Conservation (phyloP, 2,797 vertebrate genomes). For the Sorex maritimensis region DNA sequence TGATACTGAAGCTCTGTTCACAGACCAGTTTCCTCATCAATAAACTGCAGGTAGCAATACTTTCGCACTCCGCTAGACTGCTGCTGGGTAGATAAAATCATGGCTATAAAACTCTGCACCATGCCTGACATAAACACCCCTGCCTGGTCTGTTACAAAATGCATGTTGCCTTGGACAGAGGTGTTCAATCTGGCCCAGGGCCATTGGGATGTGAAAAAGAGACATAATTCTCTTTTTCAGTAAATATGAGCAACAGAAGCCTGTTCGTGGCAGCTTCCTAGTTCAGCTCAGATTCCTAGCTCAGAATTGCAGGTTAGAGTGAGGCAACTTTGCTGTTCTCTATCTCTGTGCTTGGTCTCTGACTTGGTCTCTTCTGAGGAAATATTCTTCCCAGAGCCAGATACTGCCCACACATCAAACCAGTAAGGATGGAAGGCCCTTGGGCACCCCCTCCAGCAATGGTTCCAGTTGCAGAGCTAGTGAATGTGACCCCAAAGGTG, state of each 20-base stretch:
- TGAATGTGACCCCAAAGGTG: not conserved
- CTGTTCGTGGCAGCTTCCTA: not conserved
- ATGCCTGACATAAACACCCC: not conserved
- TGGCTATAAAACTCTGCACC: not conserved
- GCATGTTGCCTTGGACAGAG: not conserved
- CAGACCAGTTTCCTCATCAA: not conserved
- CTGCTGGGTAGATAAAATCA: not conserved
- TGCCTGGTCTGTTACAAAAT: not conserved
- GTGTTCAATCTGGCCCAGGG: not conserved
- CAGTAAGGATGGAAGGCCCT: not conserved
- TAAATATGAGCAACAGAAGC: not conserved
- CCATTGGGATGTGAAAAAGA: conserved; percentile 12
- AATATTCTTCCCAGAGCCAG: not conserved
- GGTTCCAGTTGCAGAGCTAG: not conserved
- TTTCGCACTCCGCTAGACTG: not conserved
- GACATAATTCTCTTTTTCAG: not conserved
- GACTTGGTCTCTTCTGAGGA: conserved; percentile 29
- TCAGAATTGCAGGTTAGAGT: not conserved
- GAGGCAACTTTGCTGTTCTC: not conserved
- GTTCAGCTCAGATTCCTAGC: not conserved
- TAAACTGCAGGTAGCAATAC: not conserved
- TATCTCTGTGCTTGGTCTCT: not conserved
- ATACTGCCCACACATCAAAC: not conserved
- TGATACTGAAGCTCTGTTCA: not conserved
- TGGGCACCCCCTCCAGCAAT: not conserved